These are phyloP conservation scores for Chalcis sispes DNA, from an alignment of 2,888 invertebrate genomes.

Conservation along the genomic window DNA sequence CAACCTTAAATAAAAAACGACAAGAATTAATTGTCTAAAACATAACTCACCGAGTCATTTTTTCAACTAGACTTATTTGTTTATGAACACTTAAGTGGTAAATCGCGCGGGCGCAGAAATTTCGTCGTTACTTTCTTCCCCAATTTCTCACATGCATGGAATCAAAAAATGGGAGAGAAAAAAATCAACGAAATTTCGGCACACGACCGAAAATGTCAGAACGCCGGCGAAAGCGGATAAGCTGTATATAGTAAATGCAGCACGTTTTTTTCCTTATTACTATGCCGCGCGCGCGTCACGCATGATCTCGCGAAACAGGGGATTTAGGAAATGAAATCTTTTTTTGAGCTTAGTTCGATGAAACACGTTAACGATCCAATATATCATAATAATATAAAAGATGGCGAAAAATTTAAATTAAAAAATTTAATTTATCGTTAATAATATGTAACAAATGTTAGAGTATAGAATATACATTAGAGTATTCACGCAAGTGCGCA, in stretches of 20 bases:
- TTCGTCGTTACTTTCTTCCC: neutral
- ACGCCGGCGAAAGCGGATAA: neutral
- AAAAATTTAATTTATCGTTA: no score
- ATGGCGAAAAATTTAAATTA: no score
- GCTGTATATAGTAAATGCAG: no score
- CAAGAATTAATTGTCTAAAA: neutral
- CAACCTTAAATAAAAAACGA: constrained; percentile 48
- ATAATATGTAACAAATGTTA: no score
- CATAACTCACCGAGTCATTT: constrained; percentile 47
- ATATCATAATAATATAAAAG: no score
- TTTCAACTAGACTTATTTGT: constrained; percentile 4
- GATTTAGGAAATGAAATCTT: neutral
- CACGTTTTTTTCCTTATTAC: constrained; percentile 2
- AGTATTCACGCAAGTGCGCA: no score
- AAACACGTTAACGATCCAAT: no score
- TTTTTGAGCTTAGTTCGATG: no score
- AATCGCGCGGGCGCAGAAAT: constrained; percentile 10
- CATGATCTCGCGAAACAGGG: neutral
- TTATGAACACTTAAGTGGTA: no score
- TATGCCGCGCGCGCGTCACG: neutral
- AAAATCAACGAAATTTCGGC: constrained; percentile 17
- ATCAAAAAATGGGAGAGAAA: neutral
- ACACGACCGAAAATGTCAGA: neutral
- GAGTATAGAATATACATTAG: no score
- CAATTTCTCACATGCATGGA: no score